These are phyloP conservation scores for Gobiocypris rarus DNA, from an alignment of 2,113 vertebrate genomes.

Conservation along the genomic window DNA sequence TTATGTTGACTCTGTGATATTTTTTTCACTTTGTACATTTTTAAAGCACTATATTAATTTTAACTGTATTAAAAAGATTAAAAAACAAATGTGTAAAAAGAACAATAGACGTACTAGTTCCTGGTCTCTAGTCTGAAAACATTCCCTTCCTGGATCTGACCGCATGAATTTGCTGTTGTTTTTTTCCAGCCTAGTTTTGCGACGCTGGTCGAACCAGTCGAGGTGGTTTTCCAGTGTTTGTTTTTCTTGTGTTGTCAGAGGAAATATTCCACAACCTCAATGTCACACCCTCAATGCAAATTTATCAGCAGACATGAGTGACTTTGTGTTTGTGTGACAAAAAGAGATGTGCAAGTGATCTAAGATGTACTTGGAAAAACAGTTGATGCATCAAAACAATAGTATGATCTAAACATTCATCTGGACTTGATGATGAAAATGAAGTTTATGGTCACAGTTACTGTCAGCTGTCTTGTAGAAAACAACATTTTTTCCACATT, in stretches of 20 bases:
- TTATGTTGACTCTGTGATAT: background rate
- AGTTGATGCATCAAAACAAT: background rate
- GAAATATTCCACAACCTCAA: constrained; percentile 64
- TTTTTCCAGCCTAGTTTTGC: background rate
- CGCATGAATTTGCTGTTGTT: background rate
- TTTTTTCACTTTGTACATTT: constrained; percentile 28
- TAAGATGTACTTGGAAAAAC: background rate
- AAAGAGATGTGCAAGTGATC: constrained; percentile 19
- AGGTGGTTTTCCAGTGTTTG: constrained; percentile 28
- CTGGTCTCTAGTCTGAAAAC: background rate
- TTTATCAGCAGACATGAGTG: background rate
- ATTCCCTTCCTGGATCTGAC: background rate
- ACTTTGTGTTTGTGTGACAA: constrained; percentile 18
- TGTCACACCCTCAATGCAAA: constrained; percentile 59
- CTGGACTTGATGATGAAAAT: background rate
- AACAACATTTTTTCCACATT: background rate
- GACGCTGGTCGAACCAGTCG: constrained; percentile 36
- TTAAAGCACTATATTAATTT: constrained; percentile 38
- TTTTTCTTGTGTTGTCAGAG: constrained; percentile 51
- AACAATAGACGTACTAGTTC: background rate
- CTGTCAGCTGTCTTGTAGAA: background rate
- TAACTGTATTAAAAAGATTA: background rate
- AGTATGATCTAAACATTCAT: background rate
- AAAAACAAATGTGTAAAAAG: background rate
- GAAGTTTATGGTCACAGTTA: background rate